These are phyloP conservation scores for Nothobranchius kuhntae DNA, from an alignment of 2,113 vertebrate species.

Conservation along the genomic window DNA sequence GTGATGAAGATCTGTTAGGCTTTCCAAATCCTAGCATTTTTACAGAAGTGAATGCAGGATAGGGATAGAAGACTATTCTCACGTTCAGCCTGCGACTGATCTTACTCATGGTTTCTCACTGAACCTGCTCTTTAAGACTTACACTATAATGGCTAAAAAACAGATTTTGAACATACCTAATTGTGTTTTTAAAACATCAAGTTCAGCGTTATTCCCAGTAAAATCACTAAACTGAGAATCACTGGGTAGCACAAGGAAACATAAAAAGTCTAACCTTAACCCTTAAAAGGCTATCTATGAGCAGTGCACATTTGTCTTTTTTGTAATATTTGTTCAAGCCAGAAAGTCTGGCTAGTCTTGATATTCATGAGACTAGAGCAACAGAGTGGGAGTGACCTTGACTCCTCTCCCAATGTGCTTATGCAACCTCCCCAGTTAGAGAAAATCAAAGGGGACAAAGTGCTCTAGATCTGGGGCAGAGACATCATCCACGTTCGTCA, in stretches of 20 bases:
- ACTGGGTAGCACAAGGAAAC: too few relatives aligned
- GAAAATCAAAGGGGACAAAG: slow-evolving; percentile 77
- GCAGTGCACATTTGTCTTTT: slow-evolving; percentile 54
- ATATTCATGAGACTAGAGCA: slow-evolving; percentile 75
- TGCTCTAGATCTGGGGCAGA: slow-evolving; percentile 72
- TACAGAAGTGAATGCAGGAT: too few relatives aligned
- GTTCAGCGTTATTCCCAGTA: not conserved
- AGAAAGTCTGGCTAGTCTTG: slow-evolving; percentile 76
- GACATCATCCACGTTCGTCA: slow-evolving; percentile 72
- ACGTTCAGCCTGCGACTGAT: too few relatives aligned
- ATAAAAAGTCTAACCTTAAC: not conserved
- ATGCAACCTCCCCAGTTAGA: slow-evolving; percentile 63
- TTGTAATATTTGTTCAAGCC: slow-evolving; percentile 71
- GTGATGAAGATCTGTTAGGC: too few relatives aligned
- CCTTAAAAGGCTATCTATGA: slow-evolving; percentile 44
- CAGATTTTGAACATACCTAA: too few relatives aligned
- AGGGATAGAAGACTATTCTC: too few relatives aligned
- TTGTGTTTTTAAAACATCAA: not conserved
- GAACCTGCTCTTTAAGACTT: too few relatives aligned
- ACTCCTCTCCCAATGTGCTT: slow-evolving; percentile 68
- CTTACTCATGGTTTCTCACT: too few relatives aligned
- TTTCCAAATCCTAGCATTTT: too few relatives aligned
- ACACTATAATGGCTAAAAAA: too few relatives aligned
- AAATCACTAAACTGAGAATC: slow-evolving; percentile 1
- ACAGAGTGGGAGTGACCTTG: slow-evolving; percentile 76